A percentile compares a stretch with the other conserved stretches of the same genome.
Evolutionary conservation across 2,888 invertebrate species (phyloP).

Genomic region (Pterostichus madidus): DNA sequence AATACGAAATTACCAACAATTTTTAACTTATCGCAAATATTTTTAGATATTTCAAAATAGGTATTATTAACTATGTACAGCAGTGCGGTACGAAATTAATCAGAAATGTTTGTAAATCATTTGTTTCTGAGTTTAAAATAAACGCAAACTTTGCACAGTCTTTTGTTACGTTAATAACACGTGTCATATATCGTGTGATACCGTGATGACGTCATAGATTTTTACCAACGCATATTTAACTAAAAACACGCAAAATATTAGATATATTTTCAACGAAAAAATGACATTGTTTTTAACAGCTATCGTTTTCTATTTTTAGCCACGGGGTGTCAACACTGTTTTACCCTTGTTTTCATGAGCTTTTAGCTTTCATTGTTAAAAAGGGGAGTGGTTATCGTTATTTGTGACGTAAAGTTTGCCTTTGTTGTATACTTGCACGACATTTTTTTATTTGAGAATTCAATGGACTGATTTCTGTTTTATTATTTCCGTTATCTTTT

Average conservation of each 20-base stretch:
- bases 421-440: neutral
- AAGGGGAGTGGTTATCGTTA: neutral
- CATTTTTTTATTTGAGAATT: neutral
- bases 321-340: neutral
- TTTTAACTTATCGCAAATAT: neutral
- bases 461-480: neutral
- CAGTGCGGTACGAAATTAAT: constrained; percentile 17
- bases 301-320: constrained; percentile 52
- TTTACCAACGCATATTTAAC: constrained; percentile 11
- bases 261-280: constrained; percentile 33
- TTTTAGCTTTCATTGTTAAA: constrained; percentile 4
- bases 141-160: constrained; percentile 20
- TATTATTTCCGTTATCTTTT: neutral
- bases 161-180: constrained; percentile 41
- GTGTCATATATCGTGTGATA: constrained; percentile 13
- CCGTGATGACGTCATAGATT: constrained; percentile 23
- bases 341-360: neutral
- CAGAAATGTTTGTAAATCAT: constrained; percentile 43
- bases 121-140: constrained; percentile 44
- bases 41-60: constrained; percentile 12
- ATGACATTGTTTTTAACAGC: constrained; percentile 30
- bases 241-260: constrained; percentile 58
- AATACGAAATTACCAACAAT: constrained; percentile 27
- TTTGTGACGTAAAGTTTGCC: neutral
- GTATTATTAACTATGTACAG: neutral